Percentiles rank a stretch among this genome's conserved stretches.
Conservation (phyloP, 2,888 invertebrate genomes). For the Adineta ricciae region DNA sequence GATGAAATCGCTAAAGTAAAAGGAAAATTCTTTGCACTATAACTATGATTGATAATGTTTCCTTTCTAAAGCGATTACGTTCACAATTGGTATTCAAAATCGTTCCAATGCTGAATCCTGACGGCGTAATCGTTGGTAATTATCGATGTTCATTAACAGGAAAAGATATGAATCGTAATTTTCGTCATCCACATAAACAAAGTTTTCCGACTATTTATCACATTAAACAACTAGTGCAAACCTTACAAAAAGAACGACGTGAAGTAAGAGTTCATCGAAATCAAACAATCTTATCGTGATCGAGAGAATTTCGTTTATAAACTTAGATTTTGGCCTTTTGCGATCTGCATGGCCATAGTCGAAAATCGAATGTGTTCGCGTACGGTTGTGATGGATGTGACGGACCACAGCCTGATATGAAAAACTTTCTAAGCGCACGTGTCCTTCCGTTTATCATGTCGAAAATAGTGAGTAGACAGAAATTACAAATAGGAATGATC, state of each 20-base stretch:
- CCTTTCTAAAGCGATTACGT: constrained; percentile 63
- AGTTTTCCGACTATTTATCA: constrained; percentile 48
- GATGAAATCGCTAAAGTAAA: constrained; percentile 44
- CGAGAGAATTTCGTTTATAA: constrained; percentile 21
- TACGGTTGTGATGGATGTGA: constrained; percentile 46
- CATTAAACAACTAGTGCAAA: constrained; percentile 47
- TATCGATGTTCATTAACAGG: constrained; percentile 50
- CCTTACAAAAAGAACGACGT: constrained; percentile 38
- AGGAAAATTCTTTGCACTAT: neutral
- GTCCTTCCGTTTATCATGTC: constrained; percentile 79
- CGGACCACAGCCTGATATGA: constrained; percentile 35
- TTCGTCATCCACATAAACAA: constrained; percentile 48
- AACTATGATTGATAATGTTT: neutral
- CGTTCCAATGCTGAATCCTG: constrained; percentile 89
- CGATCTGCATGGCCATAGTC: constrained; percentile 50
- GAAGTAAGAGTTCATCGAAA: constrained; percentile 43
- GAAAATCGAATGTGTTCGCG: constrained; percentile 49
- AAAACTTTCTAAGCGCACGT: constrained; percentile 44
- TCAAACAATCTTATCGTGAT: neutral
- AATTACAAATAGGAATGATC: neutral
- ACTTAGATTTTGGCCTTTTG: constrained; percentile 45
- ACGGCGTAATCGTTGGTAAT: constrained; percentile 68
- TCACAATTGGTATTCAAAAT: constrained; percentile 88
- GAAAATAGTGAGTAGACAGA: constrained; percentile 41
- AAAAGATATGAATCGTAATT: constrained; percentile 49